phyloP scores from a whole-genome alignment of 2,888 invertebrate species.

The Sinelater perroti region DNA sequence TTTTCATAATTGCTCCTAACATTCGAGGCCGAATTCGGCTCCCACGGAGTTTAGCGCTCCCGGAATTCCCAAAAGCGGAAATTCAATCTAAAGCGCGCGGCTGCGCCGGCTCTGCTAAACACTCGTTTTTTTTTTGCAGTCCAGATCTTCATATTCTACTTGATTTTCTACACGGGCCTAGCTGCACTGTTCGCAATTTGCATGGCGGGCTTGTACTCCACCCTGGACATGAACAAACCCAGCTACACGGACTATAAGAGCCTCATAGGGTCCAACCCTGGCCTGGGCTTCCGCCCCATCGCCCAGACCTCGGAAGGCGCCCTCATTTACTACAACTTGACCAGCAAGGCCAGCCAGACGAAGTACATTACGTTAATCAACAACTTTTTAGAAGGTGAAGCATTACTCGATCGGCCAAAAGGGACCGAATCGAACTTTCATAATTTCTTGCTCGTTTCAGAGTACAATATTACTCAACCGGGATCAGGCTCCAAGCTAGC shows the following conservation, averaged over 20 bases:
- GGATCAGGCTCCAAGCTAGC: background rate
- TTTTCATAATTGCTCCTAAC: too few species aligned
- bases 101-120: too few species aligned
- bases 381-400: conserved; percentile 68
- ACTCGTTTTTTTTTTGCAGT: conserved; percentile 68
- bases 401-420: too few species aligned
- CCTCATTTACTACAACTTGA: conserved; percentile 67
- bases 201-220: conserved; percentile 81
- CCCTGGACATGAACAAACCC: conserved; percentile 75
- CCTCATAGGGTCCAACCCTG: conserved; percentile 75
- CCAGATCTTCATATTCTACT: conserved; percentile 84
- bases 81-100: too few species aligned
- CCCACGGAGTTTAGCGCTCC: too few species aligned
- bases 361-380: conserved; percentile 67
- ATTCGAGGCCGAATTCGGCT: too few species aligned
- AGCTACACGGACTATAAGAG: conserved; percentile 79
- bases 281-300: conserved; percentile 73
- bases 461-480: background rate
- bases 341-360: conserved; percentile 62
- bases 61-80: too few species aligned
- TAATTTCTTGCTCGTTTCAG: background rate
- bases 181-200: conserved; percentile 87
- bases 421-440: background rate
- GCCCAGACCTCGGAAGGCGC: conserved; percentile 67
- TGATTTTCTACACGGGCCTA: conserved; percentile 85